phyloP scores from a whole-genome alignment of 2,797 vertebrate species.

The Protosalanx chinensis region DNA sequence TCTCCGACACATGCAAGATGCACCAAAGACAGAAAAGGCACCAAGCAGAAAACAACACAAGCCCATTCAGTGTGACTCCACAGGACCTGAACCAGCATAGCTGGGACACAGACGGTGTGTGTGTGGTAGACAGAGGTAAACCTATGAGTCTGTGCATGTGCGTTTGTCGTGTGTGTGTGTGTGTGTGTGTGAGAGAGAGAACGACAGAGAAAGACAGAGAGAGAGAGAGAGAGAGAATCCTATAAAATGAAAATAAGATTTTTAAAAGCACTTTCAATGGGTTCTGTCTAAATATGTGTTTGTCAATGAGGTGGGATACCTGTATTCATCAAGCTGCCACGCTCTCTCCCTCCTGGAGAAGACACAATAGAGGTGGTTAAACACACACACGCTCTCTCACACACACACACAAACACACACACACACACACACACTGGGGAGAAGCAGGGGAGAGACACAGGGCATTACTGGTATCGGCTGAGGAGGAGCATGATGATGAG shows the following conservation, averaged over 20 bases:
- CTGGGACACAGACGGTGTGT: neutral
- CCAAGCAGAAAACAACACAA: neutral
- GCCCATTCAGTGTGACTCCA: no score
- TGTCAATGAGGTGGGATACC: conserved; percentile 64
- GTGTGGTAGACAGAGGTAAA: neutral
- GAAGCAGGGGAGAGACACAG: conserved; percentile 11
- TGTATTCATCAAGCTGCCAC: conserved; percentile 90
- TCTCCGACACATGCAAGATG: neutral
- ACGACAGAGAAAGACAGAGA: neutral
- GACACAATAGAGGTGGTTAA: conserved; percentile 58
- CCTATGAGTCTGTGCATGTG: neutral
- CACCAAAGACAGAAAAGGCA: neutral
- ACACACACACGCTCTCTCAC: conserved; percentile 25
- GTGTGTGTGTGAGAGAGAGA: neutral
- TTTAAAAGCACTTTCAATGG: neutral
- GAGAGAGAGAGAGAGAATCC: neutral
- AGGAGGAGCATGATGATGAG: conserved; percentile 46
- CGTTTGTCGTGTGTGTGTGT: neutral
- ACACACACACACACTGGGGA: neutral
- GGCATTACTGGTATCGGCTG: conserved; percentile 44
- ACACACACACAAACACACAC: conserved; percentile 31
- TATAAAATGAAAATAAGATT: neutral
- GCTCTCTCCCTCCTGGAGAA: conserved; percentile 82
- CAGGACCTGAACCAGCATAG: neutral
- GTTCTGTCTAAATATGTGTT: conserved; percentile 14